Evolutionary conservation across 2,113 vertebrate genomes (phyloP).

Genomic region (Helogale parvula): DNA sequence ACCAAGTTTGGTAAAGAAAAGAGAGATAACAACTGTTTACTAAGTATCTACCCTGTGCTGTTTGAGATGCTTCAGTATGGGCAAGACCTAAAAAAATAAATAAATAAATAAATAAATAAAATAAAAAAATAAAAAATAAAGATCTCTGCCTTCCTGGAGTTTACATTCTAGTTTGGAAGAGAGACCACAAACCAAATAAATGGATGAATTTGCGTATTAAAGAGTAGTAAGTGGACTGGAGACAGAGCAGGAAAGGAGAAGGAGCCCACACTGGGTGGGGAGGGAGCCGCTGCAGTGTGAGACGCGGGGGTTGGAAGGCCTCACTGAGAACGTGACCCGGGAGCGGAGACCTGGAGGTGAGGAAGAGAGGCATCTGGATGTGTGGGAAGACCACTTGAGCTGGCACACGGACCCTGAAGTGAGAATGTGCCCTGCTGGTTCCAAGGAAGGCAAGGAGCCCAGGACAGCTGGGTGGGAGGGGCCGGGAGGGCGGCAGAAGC

Average conservation of each 20-base stretch:
- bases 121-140: not conserved
- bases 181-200: not conserved
- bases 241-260: not conserved
- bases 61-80: not conserved
- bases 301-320: not conserved
- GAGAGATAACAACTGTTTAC: not conserved
- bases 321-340: not conserved
- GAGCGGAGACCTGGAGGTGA: not conserved
- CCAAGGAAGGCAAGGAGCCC: not conserved
- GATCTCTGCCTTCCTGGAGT: not conserved
- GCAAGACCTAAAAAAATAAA: not conserved
- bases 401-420: not conserved
- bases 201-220: not conserved
- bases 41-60: not conserved
- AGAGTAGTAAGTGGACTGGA: not conserved
- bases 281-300: not conserved
- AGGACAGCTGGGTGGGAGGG: not conserved
- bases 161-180: constrained; percentile 6
- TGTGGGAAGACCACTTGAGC: not conserved
- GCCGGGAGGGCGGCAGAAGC: not conserved
- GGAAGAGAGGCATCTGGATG: not conserved
- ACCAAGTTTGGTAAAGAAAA: not conserved
- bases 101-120: no score
- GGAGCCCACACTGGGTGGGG: not conserved
- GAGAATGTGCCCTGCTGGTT: not conserved